phyloP scores from a whole-genome alignment of 2,113 vertebrate species.

The Chloropsis hardwickii region DNA sequence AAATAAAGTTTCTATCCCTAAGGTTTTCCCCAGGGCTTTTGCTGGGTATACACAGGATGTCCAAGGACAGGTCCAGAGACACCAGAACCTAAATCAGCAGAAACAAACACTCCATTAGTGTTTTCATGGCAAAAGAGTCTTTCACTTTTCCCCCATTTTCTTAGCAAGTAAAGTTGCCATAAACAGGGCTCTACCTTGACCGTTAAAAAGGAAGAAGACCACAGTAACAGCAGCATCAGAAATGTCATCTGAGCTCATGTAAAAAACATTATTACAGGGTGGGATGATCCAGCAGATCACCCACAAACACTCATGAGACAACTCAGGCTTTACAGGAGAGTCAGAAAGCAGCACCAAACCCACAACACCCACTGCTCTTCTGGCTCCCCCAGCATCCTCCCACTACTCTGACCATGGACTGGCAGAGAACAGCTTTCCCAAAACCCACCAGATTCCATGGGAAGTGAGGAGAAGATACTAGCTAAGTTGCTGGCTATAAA shows the following conservation, averaged over 20 bases:
- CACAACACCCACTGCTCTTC: neutral
- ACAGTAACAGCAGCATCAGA: neutral
- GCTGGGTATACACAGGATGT: neutral
- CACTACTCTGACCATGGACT: neutral
- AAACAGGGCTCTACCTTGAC: neutral
- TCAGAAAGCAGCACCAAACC: neutral
- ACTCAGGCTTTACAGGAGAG: neutral
- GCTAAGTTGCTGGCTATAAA: neutral
- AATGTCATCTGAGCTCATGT: neutral
- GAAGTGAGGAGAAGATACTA: neutral
- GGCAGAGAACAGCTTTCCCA: neutral
- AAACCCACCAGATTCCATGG: neutral
- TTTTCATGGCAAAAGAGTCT: neutral
- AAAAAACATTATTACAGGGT: neutral
- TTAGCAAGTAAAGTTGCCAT: neutral
- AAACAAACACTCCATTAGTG: slow-evolving; percentile 32
- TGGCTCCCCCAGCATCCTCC: neutral
- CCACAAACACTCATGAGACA: neutral
- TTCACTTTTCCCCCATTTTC: neutral
- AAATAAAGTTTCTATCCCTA: neutral
- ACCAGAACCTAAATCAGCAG: slow-evolving; percentile 38
- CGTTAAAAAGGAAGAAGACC: neutral
- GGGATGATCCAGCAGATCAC: neutral
- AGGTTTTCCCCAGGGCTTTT: neutral
- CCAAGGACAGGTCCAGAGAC: slow-evolving; percentile 27